These are phyloP conservation scores for Sepioteuthis lessoniana DNA, from an alignment of 2,888 invertebrate genomes.

Conservation along the genomic window DNA sequence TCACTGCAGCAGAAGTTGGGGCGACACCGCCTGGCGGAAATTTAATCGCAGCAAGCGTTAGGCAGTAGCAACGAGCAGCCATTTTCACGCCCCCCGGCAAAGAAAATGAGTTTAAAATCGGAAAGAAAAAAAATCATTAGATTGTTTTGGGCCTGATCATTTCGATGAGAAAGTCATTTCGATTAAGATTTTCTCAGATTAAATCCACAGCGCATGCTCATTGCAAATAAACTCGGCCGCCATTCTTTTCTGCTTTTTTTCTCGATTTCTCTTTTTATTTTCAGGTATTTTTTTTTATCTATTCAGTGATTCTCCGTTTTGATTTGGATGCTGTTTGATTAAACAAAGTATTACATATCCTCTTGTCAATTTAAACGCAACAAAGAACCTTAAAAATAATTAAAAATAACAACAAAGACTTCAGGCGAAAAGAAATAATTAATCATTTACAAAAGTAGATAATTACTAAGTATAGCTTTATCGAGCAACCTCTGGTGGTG, in stretches of 20 bases:
- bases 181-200: constrained; percentile 33
- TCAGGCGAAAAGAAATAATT: not conserved
- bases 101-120: not conserved
- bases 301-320: constrained; percentile 17
- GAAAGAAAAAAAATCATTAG: not conserved
- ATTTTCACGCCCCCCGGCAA: not conserved
- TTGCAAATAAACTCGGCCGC: not conserved
- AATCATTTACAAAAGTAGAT: not conserved
- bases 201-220: not conserved
- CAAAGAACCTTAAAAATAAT: not conserved
- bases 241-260: not conserved
- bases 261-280: not conserved
- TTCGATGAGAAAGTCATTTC: not conserved
- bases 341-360: not conserved
- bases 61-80: not conserved
- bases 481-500: too few relatives aligned
- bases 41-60: not conserved
- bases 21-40: not conserved
- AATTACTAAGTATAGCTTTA: not conserved
- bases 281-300: not conserved
- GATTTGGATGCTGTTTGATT: not conserved
- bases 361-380: not conserved
- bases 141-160: not conserved
- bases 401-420: not conserved
- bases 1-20: not conserved